Evolutionary conservation across 2,797 vertebrate genomes (phyloP).

Genomic region (Balearica regulorum): DNA sequence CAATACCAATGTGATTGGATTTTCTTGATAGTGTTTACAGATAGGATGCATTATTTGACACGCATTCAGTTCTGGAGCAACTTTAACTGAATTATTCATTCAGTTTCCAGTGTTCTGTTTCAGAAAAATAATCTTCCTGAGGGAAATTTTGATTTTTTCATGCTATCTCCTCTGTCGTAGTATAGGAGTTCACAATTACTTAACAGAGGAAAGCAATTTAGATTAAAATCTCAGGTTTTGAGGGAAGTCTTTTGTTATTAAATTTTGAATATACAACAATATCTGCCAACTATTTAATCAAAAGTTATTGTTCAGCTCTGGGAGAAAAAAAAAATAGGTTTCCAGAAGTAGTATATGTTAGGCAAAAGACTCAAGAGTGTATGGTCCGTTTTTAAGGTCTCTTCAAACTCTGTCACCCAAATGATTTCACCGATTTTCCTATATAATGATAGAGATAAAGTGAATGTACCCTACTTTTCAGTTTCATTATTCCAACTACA

Average conservation of each 20-base stretch:
- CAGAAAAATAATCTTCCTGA: slow-evolving; percentile 54
- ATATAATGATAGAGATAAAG: not conserved
- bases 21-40: slow-evolving; percentile 66
- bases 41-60: slow-evolving; percentile 28
- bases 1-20: slow-evolving; percentile 54
- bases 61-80: slow-evolving; percentile 47
- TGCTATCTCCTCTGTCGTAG: slow-evolving; percentile 40
- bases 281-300: slow-evolving; percentile 68
- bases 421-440: not conserved
- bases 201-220: slow-evolving; percentile 70
- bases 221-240: slow-evolving; percentile 65
- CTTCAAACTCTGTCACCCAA: slow-evolving; percentile 33
- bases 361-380: not conserved
- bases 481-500: slow-evolving; percentile 2
- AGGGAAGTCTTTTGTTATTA: slow-evolving; percentile 66
- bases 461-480: not conserved
- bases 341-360: not conserved
- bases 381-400: slow-evolving; percentile 5
- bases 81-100: slow-evolving; percentile 69
- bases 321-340: not conserved
- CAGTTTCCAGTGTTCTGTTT: slow-evolving; percentile 8
- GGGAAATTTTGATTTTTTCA: slow-evolving; percentile 29
- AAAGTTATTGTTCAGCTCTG: slow-evolving; percentile 62
- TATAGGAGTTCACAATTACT: slow-evolving; percentile 45
- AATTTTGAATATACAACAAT: slow-evolving; percentile 52